Evolutionary conservation across 2,113 vertebrate species (phyloP).

Genomic region (Mormoops blainvillei): DNA sequence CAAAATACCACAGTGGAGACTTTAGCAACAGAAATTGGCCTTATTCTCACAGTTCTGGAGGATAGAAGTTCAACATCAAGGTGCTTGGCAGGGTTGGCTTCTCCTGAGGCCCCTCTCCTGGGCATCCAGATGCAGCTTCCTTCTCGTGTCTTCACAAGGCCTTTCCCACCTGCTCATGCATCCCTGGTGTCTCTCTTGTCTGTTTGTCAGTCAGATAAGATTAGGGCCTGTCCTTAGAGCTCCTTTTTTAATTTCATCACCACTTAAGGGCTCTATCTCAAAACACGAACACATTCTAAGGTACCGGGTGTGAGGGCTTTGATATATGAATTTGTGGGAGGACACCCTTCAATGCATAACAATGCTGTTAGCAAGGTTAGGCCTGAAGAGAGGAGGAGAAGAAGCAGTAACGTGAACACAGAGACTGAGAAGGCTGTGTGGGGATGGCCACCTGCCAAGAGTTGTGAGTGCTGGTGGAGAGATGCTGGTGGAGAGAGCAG

Average conservation of each 20-base stretch:
- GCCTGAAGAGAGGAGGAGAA: rapidly evolving
- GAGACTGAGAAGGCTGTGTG: not conserved
- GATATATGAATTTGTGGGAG: not conserved
- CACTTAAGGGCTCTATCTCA: not conserved
- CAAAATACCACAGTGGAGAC: not conserved
- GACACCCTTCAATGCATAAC: not conserved
- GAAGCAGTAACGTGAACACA: not conserved
- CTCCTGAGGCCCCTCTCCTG: too few relatives aligned
- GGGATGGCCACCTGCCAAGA: not conserved
- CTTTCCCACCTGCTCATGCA: not conserved
- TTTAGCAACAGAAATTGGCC: not conserved
- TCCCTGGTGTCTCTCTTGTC: not conserved
- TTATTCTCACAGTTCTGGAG: not conserved
- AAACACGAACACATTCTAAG: not conserved
- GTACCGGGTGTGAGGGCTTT: not conserved
- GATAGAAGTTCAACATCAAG: not conserved
- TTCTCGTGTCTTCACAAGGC: rapidly evolving
- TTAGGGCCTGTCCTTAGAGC: rapidly evolving
- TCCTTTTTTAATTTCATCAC: not conserved
- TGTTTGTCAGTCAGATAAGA: not conserved
- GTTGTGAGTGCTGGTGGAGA: not conserved
- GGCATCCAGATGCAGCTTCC: not conserved
- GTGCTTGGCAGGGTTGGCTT: too few relatives aligned
- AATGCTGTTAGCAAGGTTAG: not conserved
- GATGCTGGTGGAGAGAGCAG: not conserved